These are phyloP conservation scores for Pachycephus smyrnensis DNA, from an alignment of 2,888 invertebrate genomes.

Conservation along the genomic window DNA sequence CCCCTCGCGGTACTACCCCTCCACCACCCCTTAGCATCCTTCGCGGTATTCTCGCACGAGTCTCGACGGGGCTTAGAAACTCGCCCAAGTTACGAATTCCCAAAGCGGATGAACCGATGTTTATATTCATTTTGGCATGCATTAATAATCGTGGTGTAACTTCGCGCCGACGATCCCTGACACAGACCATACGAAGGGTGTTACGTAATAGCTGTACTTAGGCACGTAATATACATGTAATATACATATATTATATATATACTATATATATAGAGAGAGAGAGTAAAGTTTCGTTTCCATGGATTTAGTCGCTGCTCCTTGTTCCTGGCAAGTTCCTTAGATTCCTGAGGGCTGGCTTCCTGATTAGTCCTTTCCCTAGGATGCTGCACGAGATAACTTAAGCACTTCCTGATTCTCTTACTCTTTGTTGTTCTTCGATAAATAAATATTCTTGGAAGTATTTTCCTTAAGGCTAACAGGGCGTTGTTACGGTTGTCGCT, in stretches of 20 bases:
- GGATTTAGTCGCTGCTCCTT: background rate
- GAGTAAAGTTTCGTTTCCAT: too few relatives aligned
- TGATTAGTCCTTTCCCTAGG: background rate
- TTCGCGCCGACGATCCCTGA: background rate
- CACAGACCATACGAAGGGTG: background rate
- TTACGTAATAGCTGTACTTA: background rate
- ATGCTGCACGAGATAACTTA: background rate
- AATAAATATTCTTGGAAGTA: background rate
- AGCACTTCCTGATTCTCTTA: background rate
- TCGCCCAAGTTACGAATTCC: slow-evolving; percentile 18
- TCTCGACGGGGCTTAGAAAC: slow-evolving; percentile 14
- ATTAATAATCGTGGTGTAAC: slow-evolving; percentile 45
- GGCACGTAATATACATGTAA: background rate
- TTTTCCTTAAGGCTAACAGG: background rate
- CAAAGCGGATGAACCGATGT: slow-evolving; percentile 54
- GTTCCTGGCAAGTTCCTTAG: background rate
- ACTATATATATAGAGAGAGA: too few relatives aligned
- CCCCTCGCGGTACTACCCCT: background rate
- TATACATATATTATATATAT: too few relatives aligned
- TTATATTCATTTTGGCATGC: slow-evolving; percentile 56
- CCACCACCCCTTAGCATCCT: background rate
- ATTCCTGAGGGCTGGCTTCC: background rate
- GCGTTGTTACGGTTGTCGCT: background rate
- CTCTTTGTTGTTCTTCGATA: background rate
- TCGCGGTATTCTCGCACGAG: background rate